Conservation (phyloP, 2,113 vertebrate genomes). For the Piliocolobus tephrosceles region DNA sequence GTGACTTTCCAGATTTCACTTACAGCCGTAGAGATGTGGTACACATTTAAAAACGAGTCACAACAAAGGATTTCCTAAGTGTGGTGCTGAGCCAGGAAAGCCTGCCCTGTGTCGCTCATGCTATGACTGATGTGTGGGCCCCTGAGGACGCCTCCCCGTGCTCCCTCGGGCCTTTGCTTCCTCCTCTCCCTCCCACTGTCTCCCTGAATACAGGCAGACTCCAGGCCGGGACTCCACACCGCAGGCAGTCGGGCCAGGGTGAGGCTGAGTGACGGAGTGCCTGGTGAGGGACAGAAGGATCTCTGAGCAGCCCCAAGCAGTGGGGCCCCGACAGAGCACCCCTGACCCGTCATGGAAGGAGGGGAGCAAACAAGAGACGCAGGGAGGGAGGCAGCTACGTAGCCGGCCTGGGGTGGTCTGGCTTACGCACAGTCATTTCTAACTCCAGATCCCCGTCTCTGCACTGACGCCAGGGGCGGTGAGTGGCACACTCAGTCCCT, state of each 20-base stretch:
- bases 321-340: not conserved
- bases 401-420: not conserved
- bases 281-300: not conserved
- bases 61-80: not conserved
- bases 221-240: not conserved
- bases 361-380: not conserved
- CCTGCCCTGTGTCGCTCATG: not conserved
- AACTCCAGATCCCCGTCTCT: not conserved
- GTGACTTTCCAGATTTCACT: not conserved
- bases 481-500: not conserved
- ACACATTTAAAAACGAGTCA: conserved; percentile 3
- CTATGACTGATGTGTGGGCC: fast-evolving
- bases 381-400: fast-evolving
- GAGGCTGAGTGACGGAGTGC: not conserved
- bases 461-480: not conserved
- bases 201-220: not conserved
- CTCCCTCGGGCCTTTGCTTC: not conserved
- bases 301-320: not conserved
- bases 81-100: not conserved
- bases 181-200: not conserved
- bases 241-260: not conserved
- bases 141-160: fast-evolving
- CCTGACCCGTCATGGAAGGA: not conserved
- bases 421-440: not conserved
- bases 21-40: not conserved